Evolutionary conservation across 1,140 invertebrate species (phyloP).

Genomic region (Drosophila eugracilis): DNA sequence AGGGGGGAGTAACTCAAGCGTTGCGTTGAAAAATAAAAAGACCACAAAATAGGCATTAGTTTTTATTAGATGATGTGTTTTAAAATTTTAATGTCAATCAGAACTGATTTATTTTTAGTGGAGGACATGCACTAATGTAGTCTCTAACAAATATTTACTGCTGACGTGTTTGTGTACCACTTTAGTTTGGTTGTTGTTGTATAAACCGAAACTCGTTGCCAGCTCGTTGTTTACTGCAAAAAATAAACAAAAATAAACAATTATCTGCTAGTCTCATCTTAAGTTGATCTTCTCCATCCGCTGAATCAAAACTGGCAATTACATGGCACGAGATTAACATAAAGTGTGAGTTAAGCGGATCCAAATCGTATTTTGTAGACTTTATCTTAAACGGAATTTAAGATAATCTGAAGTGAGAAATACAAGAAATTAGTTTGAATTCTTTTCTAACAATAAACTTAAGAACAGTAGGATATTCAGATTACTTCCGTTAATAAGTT

Average conservation of each 20-base stretch:
- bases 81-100: slow-evolving; percentile 40
- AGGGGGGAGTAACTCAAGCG: neutral
- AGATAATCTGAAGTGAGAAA: neutral
- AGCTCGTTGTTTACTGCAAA: slow-evolving; percentile 20
- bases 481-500: slow-evolving; percentile 7
- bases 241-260: slow-evolving; percentile 39
- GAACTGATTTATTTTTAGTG: slow-evolving; percentile 46
- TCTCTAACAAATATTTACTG: slow-evolving; percentile 44
- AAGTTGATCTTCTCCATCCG: slow-evolving; percentile 5
- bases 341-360: neutral
- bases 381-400: slow-evolving; percentile 18
- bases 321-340: slow-evolving; percentile 8
- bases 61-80: slow-evolving; percentile 18
- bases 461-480: no score
- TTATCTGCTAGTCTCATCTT: slow-evolving; percentile 17
- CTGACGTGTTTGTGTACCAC: slow-evolving; percentile 21
- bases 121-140: slow-evolving; percentile 43
- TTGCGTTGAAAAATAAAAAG: neutral
- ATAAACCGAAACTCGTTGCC: slow-evolving; percentile 12
- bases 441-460: neutral
- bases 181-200: slow-evolving; percentile 27
- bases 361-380: neutral
- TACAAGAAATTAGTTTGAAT: slow-evolving; percentile 5
- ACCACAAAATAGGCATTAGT: slow-evolving; percentile 3
- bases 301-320: slow-evolving; percentile 22